Evolutionary conservation across 2,797 vertebrate species (phyloP).

Genomic region (Sebastolobus alascanus): DNA sequence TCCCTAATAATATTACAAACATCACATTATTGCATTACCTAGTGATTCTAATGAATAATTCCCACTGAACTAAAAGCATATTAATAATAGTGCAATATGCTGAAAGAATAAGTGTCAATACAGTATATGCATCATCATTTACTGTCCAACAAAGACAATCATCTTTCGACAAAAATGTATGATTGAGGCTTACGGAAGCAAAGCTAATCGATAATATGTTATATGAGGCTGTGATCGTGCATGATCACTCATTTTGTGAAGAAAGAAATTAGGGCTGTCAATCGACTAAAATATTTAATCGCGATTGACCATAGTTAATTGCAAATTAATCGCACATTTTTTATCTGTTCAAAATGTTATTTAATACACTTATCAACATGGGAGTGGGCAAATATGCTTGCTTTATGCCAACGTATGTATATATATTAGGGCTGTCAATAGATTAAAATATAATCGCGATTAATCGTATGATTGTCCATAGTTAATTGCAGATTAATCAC

Average conservation of each 20-base stretch:
- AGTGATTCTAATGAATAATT: background rate
- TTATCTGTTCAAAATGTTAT: no score
- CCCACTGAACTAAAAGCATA: background rate
- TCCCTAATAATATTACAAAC: background rate
- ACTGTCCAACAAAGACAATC: background rate
- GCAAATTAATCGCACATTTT: no score
- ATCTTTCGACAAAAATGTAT: background rate
- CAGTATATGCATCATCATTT: background rate
- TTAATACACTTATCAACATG: no score
- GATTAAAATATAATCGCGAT: no score
- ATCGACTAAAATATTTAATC: no score
- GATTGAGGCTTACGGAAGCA: background rate
- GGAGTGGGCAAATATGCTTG: no score
- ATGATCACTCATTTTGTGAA: background rate
- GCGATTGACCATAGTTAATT: no score
- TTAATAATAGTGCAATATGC: background rate
- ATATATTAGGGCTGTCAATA: no score
- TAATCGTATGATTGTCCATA: no score
- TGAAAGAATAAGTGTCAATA: background rate
- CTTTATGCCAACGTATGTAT: no score
- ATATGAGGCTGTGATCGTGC: background rate
- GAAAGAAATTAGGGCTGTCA: background rate
- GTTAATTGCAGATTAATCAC: no score
- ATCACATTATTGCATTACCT: background rate
- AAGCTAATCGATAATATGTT: background rate